phyloP scores from a whole-genome alignment of 2,113 vertebrate species.

The Antechinus flavipes region DNA sequence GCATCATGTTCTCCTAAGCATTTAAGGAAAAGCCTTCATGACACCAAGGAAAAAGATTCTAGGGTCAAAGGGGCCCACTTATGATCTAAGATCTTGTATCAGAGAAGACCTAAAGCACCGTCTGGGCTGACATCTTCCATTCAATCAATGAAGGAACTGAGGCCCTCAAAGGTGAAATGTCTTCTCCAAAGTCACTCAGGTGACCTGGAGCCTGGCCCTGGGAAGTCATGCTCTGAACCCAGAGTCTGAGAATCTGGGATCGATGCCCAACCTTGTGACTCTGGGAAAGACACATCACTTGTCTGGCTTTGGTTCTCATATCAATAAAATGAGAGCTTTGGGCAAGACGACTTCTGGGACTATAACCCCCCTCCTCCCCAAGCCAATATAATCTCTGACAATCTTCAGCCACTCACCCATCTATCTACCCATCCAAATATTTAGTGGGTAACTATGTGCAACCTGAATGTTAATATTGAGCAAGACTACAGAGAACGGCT shows the following conservation, averaged over 20 bases:
- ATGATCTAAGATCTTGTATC: background rate
- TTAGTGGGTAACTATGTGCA: no score
- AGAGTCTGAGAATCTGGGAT: no score
- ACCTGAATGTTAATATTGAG: no score
- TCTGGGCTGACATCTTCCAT: background rate
- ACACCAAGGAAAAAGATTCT: background rate
- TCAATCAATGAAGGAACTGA: conserved; percentile 19
- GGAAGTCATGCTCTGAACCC: conserved; percentile 1
- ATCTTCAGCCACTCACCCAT: no score
- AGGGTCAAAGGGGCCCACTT: background rate
- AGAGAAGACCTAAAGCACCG: background rate
- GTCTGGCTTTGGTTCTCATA: background rate
- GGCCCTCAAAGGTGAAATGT: background rate
- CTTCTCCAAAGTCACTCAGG: background rate
- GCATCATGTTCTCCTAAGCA: background rate
- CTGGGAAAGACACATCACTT: background rate
- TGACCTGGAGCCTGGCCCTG: background rate
- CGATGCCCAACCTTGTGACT: background rate
- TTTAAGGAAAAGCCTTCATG: background rate
- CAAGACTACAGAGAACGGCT: no score
- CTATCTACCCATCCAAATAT: no score
- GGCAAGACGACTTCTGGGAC: background rate
- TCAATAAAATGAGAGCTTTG: background rate
- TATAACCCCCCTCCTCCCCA: no score
- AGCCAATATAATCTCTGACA: no score